phyloP scores from a whole-genome alignment of 2,797 vertebrate genomes.

The Rhinophrynus dorsalis region DNA sequence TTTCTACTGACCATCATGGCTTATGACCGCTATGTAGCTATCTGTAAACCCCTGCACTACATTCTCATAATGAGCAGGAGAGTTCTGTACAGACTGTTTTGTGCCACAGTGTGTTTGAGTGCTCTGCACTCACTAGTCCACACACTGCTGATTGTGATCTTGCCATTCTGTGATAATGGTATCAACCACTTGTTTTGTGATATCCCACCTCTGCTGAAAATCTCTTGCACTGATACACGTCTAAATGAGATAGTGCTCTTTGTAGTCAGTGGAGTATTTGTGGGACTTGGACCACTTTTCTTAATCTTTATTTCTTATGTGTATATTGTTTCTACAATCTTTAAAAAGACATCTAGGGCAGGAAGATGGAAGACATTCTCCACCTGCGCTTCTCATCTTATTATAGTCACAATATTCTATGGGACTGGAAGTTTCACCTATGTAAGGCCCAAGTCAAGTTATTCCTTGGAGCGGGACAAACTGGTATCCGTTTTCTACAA shows the following conservation, averaged over 20 bases:
- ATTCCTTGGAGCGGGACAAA: constrained; percentile 49
- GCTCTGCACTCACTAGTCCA: constrained; percentile 54
- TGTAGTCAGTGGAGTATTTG: constrained; percentile 51
- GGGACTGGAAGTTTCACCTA: constrained; percentile 53
- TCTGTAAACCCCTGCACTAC: constrained; percentile 17
- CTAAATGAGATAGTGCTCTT: constrained; percentile 54
- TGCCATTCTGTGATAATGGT: constrained; percentile 54
- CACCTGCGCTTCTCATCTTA: constrained; percentile 53
- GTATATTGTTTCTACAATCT: constrained; percentile 35
- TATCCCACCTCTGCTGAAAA: constrained; percentile 54
- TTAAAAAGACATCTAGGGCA: constrained; percentile 27
- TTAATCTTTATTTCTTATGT: constrained; percentile 56
- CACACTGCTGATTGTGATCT: constrained; percentile 40
- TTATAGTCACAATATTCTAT: constrained; percentile 55
- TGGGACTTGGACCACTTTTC: constrained; percentile 55
- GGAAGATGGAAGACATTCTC: constrained; percentile 54
- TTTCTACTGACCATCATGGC: constrained; percentile 27
- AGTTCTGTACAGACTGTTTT: constrained; percentile 9
- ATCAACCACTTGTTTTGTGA: constrained; percentile 62
- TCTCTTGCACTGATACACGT: constrained; percentile 52
- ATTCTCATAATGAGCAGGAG: constrained; percentile 7
- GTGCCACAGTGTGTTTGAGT: neutral
- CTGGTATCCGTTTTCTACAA: constrained; percentile 56
- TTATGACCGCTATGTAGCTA: constrained; percentile 23
- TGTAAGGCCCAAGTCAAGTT: constrained; percentile 49